Evolutionary conservation across 2,888 invertebrate genomes (phyloP).

Genomic region (Acanthopleura granulata): DNA sequence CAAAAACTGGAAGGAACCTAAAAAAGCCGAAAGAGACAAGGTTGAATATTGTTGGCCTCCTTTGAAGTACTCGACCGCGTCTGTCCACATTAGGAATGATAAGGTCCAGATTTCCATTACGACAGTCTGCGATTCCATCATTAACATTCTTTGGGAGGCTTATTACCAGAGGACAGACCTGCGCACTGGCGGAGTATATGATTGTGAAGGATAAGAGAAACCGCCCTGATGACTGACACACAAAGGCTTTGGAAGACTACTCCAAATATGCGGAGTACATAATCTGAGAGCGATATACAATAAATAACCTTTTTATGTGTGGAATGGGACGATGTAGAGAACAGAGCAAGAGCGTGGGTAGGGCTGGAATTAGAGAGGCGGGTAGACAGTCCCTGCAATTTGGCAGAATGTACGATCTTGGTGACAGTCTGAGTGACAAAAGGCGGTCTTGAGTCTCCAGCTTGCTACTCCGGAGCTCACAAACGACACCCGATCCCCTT

Average conservation of each 20-base stretch:
- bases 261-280: background rate
- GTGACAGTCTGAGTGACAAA: conserved; percentile 18
- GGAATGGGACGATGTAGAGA: background rate
- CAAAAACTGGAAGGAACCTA: no score
- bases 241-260: background rate
- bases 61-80: background rate
- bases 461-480: conserved; percentile 1
- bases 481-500: conserved; percentile 11
- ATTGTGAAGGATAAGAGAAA: no score
- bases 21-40: no score
- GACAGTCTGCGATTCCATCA: background rate
- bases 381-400: conserved; percentile 5
- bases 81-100: background rate
- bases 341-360: background rate
- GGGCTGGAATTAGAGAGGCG: conserved; percentile 7
- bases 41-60: background rate
- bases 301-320: conserved; percentile 5
- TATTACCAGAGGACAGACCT: background rate
- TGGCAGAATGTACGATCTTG: conserved; percentile 9
- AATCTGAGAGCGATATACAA: conserved; percentile 2
- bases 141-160: background rate
- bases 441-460: conserved; percentile 14
- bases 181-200: no score
- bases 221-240: no score
- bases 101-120: conserved; percentile 2